Conservation (phyloP, 2,113 vertebrate genomes). For the Hystrix brachyura region DNA sequence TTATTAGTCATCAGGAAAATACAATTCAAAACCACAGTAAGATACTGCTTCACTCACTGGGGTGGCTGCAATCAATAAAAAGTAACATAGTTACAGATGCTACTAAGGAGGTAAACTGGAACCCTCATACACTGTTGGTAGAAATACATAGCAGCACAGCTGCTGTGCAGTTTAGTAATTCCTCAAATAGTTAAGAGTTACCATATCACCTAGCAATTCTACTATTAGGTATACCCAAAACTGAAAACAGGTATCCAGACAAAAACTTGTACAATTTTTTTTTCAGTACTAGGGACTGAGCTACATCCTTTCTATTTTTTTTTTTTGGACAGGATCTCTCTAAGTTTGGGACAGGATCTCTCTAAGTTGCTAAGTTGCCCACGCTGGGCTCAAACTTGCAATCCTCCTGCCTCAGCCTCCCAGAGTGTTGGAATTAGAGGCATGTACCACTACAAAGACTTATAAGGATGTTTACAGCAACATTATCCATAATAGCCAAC, state of each 20-base stretch:
- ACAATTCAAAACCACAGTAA: conserved; percentile 13
- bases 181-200: neutral
- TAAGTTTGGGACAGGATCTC: neutral
- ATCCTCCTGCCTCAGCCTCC: neutral
- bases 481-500: neutral
- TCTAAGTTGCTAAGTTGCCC: neutral
- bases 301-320: neutral
- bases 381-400: neutral
- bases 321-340: neutral
- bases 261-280: neutral
- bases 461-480: neutral
- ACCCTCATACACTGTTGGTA: neutral
- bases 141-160: neutral
- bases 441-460: neutral
- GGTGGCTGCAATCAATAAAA: neutral
- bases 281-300: neutral
- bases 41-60: neutral
- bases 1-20: conserved; percentile 34
- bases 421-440: neutral
- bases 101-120: neutral
- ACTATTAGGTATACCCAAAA: neutral
- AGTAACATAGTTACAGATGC: neutral
- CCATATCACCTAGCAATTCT: conserved; percentile 9
- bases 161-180: neutral
- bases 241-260: neutral